Evolutionary conservation across 2,888 invertebrate species (phyloP), one percentile per base, ranked within the genome.

Genomic region (Dasypogon diadema): DNA sequence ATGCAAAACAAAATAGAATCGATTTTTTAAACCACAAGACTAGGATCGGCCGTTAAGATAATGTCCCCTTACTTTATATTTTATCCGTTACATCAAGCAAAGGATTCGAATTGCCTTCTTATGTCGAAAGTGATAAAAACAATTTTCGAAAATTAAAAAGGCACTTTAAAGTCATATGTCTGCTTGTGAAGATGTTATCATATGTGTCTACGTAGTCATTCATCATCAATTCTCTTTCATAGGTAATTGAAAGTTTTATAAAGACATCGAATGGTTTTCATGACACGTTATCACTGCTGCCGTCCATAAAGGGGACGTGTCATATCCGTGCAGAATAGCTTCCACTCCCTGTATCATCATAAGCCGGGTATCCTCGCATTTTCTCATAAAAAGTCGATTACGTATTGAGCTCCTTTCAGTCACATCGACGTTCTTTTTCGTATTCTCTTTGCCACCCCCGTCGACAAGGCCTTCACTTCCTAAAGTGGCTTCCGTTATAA

Each of bases 211-310:
- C n/a, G n/a, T n/a, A n/a, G n/a, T n/a, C n/a, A n/a, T n/a, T n/a
- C n/a, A n/a, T n/a, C n/a, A n/a, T n/a, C n/a, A n/a, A 30, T 30
- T 30, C 30, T 30, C 8, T 5, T 30, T 5, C 8, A 8, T 30
- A 30, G 4, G 22, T 42, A 42, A 42, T 65, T 24, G 46, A 48
- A 16, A 24, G 16, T 18, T 65, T 65, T 24, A 65, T 65, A 42
- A 65, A 42, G 65, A 46, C 24, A 8, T 65, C 48, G 24, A 65
- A 26, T 21, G 18, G 18, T 16, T 51, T 51, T 51, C 14, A 21
- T 46, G 65, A 65, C 65, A 65, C 48, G 65, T 65, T 65, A 46
- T 65, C 48, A 46, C 42, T 65, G 8, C 14, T 22, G 65, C 48
- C 10, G 46, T 65, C 42, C 22, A 42, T 63, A 63, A 63, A 46